Evolutionary conservation across 64 coral and sea anemone species (phyloP).

Genomic region (Orbicella faveolata): DNA sequence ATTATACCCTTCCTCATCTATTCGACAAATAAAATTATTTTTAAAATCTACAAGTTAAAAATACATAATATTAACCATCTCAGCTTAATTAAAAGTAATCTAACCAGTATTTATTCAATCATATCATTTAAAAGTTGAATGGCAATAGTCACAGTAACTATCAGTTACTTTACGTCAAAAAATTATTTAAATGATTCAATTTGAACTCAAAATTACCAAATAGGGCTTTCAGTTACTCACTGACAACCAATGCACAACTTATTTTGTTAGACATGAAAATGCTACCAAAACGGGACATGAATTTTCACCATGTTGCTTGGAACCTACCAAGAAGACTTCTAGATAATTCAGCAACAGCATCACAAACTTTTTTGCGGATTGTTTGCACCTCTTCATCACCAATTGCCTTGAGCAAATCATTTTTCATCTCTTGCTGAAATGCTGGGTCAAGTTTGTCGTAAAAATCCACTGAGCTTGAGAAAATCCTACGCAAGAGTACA

Average conservation of each 20-base stretch:
- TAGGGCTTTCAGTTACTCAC: too few species aligned
- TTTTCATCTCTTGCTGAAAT: constrained; percentile 73
- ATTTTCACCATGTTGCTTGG: neutral
- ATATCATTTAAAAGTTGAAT: too few species aligned
- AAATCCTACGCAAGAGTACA: constrained; percentile 89
- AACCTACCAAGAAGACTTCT: constrained; percentile 86
- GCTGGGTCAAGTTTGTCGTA: constrained; percentile 76
- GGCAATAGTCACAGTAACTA: too few species aligned
- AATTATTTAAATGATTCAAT: too few species aligned
- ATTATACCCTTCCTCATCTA: constrained; percentile 99
- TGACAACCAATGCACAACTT: too few species aligned
- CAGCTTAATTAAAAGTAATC: neutral
- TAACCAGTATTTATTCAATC: too few species aligned
- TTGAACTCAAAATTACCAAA: too few species aligned
- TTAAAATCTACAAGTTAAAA: neutral
- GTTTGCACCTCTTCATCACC: constrained; percentile 70
- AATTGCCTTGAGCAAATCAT: constrained; percentile 74
- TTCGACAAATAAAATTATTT: neutral
- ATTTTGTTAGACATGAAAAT: neutral
- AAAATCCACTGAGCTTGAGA: constrained; percentile 89
- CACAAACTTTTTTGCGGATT: constrained; percentile 84
- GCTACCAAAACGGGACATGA: neutral
- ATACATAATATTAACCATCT: neutral
- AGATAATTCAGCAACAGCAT: constrained; percentile 92
- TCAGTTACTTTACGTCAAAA: too few species aligned